These are phyloP conservation scores for Corythaixoides concolor DNA, from an alignment of 2,113 vertebrate species.

Conservation along the genomic window DNA sequence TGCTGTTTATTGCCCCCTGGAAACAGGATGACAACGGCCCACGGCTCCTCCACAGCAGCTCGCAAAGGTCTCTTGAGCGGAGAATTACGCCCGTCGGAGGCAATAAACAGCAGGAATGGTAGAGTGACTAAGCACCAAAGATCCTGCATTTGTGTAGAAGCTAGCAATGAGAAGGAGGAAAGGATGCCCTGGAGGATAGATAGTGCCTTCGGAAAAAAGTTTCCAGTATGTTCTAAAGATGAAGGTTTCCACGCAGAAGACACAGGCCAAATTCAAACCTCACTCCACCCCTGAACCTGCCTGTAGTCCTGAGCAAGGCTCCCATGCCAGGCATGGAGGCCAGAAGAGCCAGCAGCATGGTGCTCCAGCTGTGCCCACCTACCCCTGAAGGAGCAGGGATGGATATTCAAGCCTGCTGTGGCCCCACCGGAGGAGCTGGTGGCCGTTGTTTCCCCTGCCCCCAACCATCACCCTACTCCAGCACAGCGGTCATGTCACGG, in stretches of 20 bases:
- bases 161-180: conserved; percentile 27
- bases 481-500: not conserved
- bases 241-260: not conserved
- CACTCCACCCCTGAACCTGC: not conserved
- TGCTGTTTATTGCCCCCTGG: conserved; percentile 54
- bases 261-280: not conserved
- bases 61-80: not conserved
- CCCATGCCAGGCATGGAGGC: not conserved
- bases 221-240: conserved; percentile 13
- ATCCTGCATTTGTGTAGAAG: conserved; percentile 41
- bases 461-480: not conserved
- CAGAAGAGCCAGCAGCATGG: not conserved
- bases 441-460: not conserved
- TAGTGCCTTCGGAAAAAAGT: not conserved
- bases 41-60: not conserved
- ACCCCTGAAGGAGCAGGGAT: not conserved
- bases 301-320: not conserved
- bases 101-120: conserved; percentile 37
- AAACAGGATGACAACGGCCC: not conserved
- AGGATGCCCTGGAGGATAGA: conserved; percentile 21
- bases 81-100: conserved; percentile 10
- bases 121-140: conserved; percentile 57
- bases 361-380: not conserved
- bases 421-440: not conserved
- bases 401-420: not conserved